These are phyloP conservation scores for Ips typographus DNA, from an alignment of 1,140 invertebrate species.

Conservation along the genomic window DNA sequence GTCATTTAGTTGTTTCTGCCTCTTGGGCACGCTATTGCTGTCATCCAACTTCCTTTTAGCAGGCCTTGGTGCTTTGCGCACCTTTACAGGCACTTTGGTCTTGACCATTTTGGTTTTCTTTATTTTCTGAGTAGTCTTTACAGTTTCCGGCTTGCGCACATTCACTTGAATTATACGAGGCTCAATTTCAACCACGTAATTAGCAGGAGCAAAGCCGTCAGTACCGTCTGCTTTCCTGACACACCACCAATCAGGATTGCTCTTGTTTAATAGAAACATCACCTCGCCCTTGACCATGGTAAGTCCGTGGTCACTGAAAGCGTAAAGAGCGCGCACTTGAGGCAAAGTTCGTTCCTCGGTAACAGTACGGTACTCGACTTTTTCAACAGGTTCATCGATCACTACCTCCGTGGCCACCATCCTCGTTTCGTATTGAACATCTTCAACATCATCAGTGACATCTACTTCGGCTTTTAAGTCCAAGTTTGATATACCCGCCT, in stretches of 20 bases:
- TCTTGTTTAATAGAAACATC: slow-evolving; percentile 92
- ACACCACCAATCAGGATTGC: slow-evolving; percentile 98
- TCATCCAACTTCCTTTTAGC: slow-evolving; percentile 61
- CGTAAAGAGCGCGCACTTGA: slow-evolving; percentile 86
- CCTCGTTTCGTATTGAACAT: slow-evolving; percentile 46
- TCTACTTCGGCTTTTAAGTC: slow-evolving; percentile 63
- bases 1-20: slow-evolving; percentile 77
- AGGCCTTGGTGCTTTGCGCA: slow-evolving; percentile 55
- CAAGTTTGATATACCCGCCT: slow-evolving; percentile 61
- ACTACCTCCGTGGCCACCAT: slow-evolving; percentile 87
- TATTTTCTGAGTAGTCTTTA: slow-evolving; percentile 77
- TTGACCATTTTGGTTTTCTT: slow-evolving; percentile 88
- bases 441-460: slow-evolving; percentile 62
- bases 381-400: slow-evolving; percentile 87
- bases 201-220: slow-evolving; percentile 97
- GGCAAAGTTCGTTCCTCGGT: slow-evolving; percentile 85
- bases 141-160: slow-evolving; percentile 79
- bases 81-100: slow-evolving; percentile 75
- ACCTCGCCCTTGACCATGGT: slow-evolving; percentile 89
- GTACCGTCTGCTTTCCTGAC: slow-evolving; percentile 86
- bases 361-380: slow-evolving; percentile 79
- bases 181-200: slow-evolving; percentile 93
- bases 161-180: slow-evolving; percentile 82
- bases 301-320: slow-evolving; percentile 93
- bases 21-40: slow-evolving; percentile 79